Conservation (phyloP, 2,113 vertebrate species). For the Indri indri region DNA sequence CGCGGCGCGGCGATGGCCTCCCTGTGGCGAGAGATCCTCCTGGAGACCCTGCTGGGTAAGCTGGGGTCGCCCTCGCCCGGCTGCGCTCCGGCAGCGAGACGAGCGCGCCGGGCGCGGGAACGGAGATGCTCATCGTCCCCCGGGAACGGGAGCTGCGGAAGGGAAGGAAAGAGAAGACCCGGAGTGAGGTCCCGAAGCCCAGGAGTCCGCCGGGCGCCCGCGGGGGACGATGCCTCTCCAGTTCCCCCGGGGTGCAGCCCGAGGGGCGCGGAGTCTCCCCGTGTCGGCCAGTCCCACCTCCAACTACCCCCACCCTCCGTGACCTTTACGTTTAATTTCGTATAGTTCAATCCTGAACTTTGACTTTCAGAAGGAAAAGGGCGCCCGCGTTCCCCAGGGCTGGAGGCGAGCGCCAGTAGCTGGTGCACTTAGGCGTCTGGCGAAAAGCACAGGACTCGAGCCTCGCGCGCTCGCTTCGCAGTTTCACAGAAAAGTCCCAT, state of each 20-base stretch:
- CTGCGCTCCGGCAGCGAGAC: too few relatives aligned
- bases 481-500: background rate
- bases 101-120: background rate
- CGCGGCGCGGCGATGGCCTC: conserved; percentile 44
- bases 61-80: background rate
- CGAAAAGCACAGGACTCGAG: background rate
- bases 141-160: background rate
- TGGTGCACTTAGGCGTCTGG: background rate
- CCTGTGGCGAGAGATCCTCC: conserved; percentile 72
- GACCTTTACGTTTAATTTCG: background rate
- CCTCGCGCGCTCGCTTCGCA: background rate
- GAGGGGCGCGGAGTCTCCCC: fast-evolving
- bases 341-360: background rate
- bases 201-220: background rate
- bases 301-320: background rate
- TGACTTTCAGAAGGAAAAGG: background rate
- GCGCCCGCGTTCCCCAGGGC: background rate
- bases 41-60: conserved; percentile 83
- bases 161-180: background rate
- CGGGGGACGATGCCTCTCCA: fast-evolving
- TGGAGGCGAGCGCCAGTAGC: background rate
- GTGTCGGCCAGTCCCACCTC: background rate
- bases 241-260: background rate
- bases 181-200: background rate
- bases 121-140: background rate